phyloP scores from a whole-genome alignment of 2,797 vertebrate species.

The Arnoldichthys spilopterus region DNA sequence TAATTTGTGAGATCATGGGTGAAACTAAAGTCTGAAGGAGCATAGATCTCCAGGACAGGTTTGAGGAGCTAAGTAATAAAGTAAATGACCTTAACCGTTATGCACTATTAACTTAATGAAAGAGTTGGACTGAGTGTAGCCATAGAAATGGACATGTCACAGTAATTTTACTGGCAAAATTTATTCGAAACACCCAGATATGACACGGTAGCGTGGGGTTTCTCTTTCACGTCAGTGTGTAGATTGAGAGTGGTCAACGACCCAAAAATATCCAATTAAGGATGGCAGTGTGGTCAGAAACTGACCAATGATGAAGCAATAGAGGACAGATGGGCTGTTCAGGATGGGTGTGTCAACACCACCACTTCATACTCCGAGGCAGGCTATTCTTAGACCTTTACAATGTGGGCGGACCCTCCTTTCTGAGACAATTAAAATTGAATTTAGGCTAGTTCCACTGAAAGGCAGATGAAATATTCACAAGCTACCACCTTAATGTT shows the following conservation, averaged over 20 bases:
- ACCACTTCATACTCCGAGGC: constrained; percentile 28
- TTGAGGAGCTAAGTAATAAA: neutral
- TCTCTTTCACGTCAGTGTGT: no score
- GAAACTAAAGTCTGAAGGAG: neutral
- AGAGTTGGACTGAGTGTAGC: neutral
- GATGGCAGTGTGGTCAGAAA: neutral
- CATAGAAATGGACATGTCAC: neutral
- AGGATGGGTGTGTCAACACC: neutral
- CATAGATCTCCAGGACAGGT: neutral
- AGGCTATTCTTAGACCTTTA: constrained; percentile 42
- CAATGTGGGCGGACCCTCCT: constrained; percentile 21
- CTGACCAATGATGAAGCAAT: neutral
- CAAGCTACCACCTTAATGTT: constrained; percentile 53
- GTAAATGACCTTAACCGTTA: neutral
- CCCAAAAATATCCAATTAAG: neutral
- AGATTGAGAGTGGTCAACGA: neutral
- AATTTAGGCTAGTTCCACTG: constrained; percentile 52
- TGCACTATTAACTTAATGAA: neutral
- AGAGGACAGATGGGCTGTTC: neutral
- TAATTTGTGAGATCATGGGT: neutral
- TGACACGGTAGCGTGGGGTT: no score
- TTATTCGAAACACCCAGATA: neutral
- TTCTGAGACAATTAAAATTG: constrained; percentile 57
- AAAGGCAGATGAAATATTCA: constrained; percentile 62
- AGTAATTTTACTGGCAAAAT: neutral